Percentiles rank a stretch among this genome's conserved stretches.
phyloP scores from a whole-genome alignment of 2,888 invertebrate genomes.

The Amorpha juglandis region DNA sequence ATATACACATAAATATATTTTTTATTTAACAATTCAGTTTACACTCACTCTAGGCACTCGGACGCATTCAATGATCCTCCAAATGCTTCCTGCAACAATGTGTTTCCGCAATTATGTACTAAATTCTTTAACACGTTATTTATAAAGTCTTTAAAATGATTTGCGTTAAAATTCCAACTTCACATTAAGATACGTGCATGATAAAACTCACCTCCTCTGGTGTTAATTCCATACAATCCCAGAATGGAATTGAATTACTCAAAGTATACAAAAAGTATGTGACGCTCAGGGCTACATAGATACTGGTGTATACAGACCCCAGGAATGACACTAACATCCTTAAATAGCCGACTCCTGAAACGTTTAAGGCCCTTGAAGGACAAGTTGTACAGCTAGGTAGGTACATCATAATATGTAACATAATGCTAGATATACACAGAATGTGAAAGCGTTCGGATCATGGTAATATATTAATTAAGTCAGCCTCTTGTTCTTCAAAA shows the following conservation, averaged over 20 bases:
- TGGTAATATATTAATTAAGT: no score
- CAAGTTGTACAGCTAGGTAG: no score
- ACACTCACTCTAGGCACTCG: conserved; percentile 34
- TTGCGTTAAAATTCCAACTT: not conserved
- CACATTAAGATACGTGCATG: not conserved
- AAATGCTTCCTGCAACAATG: conserved; percentile 44
- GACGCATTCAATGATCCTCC: conserved; percentile 44
- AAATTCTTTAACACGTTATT: no score
- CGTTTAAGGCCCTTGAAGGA: not conserved
- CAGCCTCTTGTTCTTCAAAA: no score
- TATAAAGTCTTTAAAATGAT: no score
- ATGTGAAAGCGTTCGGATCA: no score
- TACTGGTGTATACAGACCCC: conserved; percentile 82
- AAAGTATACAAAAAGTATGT: conserved; percentile 84
- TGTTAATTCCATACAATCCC: conserved; percentile 75
- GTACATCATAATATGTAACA: no score
- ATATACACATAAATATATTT: no score
- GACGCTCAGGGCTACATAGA: conserved; percentile 82
- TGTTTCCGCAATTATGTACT: not conserved
- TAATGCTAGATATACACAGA: no score
- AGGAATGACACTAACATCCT: conserved; percentile 83
- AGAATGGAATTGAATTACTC: conserved; percentile 81
- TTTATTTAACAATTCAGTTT: no score
- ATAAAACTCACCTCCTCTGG: conserved; percentile 65
- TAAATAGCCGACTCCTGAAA: conserved; percentile 86